Conservation (phyloP, 2,888 invertebrate species). For the Boloria euphrosyne region DNA sequence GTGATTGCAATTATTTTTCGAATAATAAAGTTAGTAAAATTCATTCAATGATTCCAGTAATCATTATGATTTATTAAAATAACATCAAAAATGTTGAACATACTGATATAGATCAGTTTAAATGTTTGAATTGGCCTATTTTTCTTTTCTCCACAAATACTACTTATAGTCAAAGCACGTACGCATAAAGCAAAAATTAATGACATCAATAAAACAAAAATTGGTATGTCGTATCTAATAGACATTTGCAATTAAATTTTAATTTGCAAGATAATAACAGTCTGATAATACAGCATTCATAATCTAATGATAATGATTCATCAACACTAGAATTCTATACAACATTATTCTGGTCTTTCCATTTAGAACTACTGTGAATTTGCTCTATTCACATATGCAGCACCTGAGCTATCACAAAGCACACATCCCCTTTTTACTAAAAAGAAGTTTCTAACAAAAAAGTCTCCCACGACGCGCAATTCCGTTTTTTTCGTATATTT, state of each 20-base stretch:
- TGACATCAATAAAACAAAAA: not conserved
- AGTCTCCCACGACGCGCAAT: constrained; percentile 65
- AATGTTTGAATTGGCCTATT: not conserved
- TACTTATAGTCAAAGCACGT: not conserved
- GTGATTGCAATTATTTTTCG: constrained; percentile 8
- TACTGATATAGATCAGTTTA: not conserved
- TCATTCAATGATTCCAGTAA: too few species aligned
- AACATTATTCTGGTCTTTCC: constrained; percentile 22
- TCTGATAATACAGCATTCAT: constrained; percentile 2
- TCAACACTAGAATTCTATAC: constrained; percentile 28
- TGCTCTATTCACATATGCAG: constrained; percentile 52
- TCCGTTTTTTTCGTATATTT: constrained; percentile 57
- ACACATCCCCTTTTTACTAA: constrained; percentile 53
- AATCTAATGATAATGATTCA: constrained; percentile 21
- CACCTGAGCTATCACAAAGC: constrained; percentile 68
- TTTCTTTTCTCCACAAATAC: not conserved
- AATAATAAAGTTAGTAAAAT: not conserved
- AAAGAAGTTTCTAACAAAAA: constrained; percentile 53
- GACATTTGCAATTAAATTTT: not conserved
- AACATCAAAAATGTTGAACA: too few species aligned
- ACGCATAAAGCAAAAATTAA: not conserved
- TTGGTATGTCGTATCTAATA: not conserved
- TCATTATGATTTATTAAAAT: too few species aligned
- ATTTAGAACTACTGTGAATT: constrained; percentile 38
- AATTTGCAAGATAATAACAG: not conserved